These are phyloP conservation scores for Cuculus canorus DNA, from an alignment of 2,797 vertebrate species.

Conservation along the genomic window DNA sequence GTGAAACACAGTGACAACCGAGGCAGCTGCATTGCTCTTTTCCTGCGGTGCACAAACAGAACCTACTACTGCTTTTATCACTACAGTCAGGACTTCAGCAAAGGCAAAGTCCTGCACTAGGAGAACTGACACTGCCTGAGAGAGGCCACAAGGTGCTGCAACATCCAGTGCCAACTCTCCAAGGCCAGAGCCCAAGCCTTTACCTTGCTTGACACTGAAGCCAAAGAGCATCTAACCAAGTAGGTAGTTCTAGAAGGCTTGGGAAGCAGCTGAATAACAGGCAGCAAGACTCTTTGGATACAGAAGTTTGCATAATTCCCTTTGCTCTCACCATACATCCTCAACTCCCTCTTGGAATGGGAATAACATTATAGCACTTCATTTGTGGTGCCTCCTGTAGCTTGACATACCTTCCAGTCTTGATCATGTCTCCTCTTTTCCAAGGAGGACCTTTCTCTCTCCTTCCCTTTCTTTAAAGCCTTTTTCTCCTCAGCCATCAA, in stretches of 20 bases:
- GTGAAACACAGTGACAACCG: background rate
- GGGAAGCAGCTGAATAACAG: background rate
- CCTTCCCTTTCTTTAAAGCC: slow-evolving; percentile 87
- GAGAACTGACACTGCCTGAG: background rate
- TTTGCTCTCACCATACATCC: background rate
- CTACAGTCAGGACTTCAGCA: background rate
- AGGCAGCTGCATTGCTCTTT: background rate
- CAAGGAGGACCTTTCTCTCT: slow-evolving; percentile 84
- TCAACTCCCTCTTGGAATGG: background rate
- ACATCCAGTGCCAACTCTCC: background rate
- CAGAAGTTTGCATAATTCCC: background rate
- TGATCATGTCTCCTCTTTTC: slow-evolving; percentile 85
- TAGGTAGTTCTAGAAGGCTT: background rate
- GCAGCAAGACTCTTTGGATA: background rate
- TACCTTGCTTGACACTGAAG: background rate
- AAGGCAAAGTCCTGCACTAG: background rate
- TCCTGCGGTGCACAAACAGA: background rate
- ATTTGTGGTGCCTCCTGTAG: background rate
- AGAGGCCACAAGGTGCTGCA: background rate
- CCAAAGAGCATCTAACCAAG: background rate
- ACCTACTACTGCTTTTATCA: background rate
- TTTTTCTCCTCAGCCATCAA: slow-evolving; percentile 95
- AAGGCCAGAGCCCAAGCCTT: background rate
- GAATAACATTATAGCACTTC: background rate
- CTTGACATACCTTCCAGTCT: slow-evolving; percentile 83